A percentile compares a stretch with the other conserved stretches of the same genome.
These are phyloP conservation scores for Diplolepis rosae DNA, from an alignment of 2,888 invertebrate species.

Conservation along the genomic window DNA sequence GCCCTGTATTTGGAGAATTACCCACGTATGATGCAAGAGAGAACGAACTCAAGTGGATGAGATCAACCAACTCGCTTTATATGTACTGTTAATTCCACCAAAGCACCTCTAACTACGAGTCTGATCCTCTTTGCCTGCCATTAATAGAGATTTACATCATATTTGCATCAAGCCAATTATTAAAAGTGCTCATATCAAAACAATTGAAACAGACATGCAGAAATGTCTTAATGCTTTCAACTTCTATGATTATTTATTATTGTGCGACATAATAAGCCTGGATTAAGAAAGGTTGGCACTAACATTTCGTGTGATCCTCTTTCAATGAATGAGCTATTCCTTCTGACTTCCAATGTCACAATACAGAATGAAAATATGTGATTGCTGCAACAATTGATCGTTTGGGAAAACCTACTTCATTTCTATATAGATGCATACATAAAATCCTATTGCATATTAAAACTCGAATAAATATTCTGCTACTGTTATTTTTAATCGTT, in stretches of 20 bases:
- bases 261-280: not conserved
- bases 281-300: not conserved
- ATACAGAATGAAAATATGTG: not conserved
- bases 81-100: conserved; percentile 61
- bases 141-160: conserved; percentile 49
- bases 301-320: not conserved
- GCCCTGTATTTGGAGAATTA: no score
- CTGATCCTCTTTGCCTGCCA: conserved; percentile 64
- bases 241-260: not conserved
- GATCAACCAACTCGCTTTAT: conserved; percentile 78
- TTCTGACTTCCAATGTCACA: not conserved
- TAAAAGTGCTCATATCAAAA: not conserved
- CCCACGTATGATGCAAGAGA: no score
- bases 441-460: no score
- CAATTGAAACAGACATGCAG: not conserved
- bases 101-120: conserved; percentile 60
- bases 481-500: no score
- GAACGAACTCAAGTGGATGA: conserved; percentile 82
- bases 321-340: not conserved
- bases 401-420: not conserved
- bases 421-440: no score
- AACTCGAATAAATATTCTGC: no score
- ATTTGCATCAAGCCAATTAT: conserved; percentile 29
- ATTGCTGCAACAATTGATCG: not conserved
- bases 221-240: not conserved